Evolutionary conservation across 2,888 invertebrate genomes (phyloP), one percentile per base, ranked within the genome.

Genomic region (Oligia fasciuncula): DNA sequence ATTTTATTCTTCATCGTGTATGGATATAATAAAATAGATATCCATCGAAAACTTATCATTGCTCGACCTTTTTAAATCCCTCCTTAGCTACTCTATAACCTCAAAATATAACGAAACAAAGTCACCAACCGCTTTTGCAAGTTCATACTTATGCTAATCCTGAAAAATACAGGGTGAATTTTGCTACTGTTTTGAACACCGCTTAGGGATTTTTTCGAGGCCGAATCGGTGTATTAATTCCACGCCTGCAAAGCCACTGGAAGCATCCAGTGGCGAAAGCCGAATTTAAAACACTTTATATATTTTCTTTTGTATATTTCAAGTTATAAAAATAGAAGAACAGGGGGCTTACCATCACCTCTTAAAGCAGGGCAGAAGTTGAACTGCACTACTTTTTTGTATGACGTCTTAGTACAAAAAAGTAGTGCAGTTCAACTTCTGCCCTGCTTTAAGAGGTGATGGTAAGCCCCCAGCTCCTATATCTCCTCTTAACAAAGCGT

Each of bases 101-200:
- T 65, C 9, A 71, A 66, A 66, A 78, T 74, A 69, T 63, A 67
- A 40, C 19, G 35, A 67, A 73, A 73, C 29, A 67, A 67, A 75
- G n/a, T 79, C 75, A 14, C 80, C 66, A 51, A 63, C 66, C 75
- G 23, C 46, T 69, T 68, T 79, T 67, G 69, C 65, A 51, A 73
- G 67, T 73, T 73, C 73, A 72, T 86, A 73, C 70, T 67, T 80
- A 87, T 87, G 80, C 73, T 85, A 87, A 85, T 85, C 43, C 70
- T 68, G 60, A 73, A 85, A 87, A 84, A 86, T 78, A 71, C 80
- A 67, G 35, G 40, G 51, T 57, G 65, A 73, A 84, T 84, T 79
- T 87, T 46, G 70, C 80, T 60, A 67, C 74, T 51, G 57, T 68
- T 87, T 76, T 84, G 69, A 84, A 80, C 85, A 80, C 46, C 63